Evolutionary conservation across 2,888 invertebrate genomes (phyloP).

Genomic region (Papilio elwesi): DNA sequence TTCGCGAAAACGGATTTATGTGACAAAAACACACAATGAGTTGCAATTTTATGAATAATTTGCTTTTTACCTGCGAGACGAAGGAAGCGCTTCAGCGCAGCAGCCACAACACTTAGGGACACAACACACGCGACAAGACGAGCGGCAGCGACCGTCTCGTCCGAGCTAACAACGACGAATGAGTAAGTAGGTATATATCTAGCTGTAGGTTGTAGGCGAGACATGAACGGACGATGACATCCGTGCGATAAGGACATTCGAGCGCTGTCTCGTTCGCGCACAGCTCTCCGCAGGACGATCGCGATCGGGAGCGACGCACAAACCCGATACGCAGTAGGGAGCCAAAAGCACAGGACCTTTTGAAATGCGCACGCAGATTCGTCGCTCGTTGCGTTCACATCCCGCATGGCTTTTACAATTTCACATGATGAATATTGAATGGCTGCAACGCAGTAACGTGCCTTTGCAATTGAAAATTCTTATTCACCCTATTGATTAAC

Average conservation of each 20-base stretch:
- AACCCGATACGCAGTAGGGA: conserved; percentile 53
- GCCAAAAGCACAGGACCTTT: conserved; percentile 56
- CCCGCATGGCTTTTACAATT: conserved; percentile 39
- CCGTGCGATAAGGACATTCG: conserved; percentile 59
- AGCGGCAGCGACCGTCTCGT: conserved; percentile 75
- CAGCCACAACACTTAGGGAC: conserved; percentile 71
- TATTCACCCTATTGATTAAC: not conserved
- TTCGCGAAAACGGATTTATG: conserved; percentile 57
- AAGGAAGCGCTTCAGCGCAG: conserved; percentile 62
- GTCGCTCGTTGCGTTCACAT: conserved; percentile 44
- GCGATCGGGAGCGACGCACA: conserved; percentile 54
- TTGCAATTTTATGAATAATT: conserved; percentile 40
- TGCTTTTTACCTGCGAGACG: conserved; percentile 66
- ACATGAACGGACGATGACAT: conserved; percentile 76
- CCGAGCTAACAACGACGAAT: conserved; percentile 73
- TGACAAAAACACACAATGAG: conserved; percentile 59
- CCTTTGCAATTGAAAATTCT: conserved; percentile 39
- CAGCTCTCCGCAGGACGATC: conserved; percentile 50
- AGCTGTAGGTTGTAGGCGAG: conserved; percentile 49
- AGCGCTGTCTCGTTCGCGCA: conserved; percentile 51
- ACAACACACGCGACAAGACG: conserved; percentile 77
- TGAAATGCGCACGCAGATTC: conserved; percentile 73
- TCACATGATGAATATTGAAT: conserved; percentile 36
- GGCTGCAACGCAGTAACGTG: conserved; percentile 27
- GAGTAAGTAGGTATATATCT: conserved; percentile 56